Conservation (phyloP, 2,797 vertebrate genomes). For the Sitta carolinensis region DNA sequence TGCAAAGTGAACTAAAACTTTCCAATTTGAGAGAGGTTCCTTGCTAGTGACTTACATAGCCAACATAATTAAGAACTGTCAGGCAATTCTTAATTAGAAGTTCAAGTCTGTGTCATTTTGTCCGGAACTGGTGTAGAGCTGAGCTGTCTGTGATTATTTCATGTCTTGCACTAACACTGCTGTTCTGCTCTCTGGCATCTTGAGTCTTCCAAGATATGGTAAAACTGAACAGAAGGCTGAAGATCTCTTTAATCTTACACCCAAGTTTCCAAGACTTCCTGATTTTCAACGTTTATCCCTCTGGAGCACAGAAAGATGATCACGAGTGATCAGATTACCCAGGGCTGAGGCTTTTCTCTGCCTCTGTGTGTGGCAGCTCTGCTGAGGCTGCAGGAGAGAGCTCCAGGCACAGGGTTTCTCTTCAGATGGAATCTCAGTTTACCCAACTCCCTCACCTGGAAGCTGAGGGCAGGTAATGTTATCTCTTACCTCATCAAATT, state of each 20-base stretch:
- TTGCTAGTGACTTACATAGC: not conserved
- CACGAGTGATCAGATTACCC: not conserved
- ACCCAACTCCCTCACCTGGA: slow-evolving; percentile 11
- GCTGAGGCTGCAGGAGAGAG: not conserved
- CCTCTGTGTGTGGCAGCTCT: not conserved
- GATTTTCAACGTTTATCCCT: not conserved
- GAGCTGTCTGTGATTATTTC: slow-evolving; percentile 31
- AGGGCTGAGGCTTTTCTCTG: not conserved
- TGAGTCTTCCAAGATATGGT: not conserved
- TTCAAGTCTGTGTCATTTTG: not conserved
- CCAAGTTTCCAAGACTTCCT: not conserved
- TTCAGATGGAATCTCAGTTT: slow-evolving; percentile 28
- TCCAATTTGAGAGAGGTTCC: not conserved
- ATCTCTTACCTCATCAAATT: slow-evolving; percentile 15
- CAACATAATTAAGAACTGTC: not conserved
- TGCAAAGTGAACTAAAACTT: slow-evolving; percentile 28
- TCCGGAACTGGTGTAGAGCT: not conserved
- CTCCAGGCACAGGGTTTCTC: not conserved
- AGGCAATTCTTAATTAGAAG: slow-evolving; percentile 21
- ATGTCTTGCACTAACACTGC: not conserved
- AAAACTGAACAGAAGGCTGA: slow-evolving; percentile 6
- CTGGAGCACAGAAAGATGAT: not conserved
- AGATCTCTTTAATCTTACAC: not conserved
- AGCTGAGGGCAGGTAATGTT: slow-evolving; percentile 3
- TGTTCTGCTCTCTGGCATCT: not conserved